Percentiles rank a stretch among this genome's conserved stretches.
These are phyloP conservation scores for Troides aeacus DNA, from an alignment of 2,888 invertebrate genomes.

Conservation along the genomic window DNA sequence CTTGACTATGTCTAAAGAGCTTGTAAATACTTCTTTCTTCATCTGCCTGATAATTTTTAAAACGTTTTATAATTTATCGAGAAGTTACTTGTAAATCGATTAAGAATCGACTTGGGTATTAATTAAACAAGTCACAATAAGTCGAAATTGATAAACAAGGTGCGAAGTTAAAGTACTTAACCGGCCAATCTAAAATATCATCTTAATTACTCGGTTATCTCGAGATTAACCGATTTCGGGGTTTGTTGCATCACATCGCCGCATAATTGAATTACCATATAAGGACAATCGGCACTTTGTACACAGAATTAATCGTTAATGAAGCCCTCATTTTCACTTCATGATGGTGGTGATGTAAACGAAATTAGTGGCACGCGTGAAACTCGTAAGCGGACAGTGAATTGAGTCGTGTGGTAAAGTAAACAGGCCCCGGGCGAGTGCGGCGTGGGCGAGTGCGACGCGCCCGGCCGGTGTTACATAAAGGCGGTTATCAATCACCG, in stretches of 20 bases:
- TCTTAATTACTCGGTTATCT: slow-evolving; percentile 6
- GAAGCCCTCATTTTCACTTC: slow-evolving; percentile 8
- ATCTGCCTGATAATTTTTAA: too few species aligned
- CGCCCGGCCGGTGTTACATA: slow-evolving; percentile 30
- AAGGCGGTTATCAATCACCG: slow-evolving; percentile 40
- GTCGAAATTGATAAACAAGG: slow-evolving; percentile 16
- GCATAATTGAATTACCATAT: slow-evolving; percentile 18
- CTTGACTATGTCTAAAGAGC: not conserved
- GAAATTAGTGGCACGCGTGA: slow-evolving; percentile 13
- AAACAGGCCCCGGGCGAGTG: slow-evolving; percentile 15
- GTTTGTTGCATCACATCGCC: slow-evolving; percentile 11
- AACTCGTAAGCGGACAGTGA: slow-evolving; percentile 17
- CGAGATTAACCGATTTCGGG: slow-evolving; percentile 13
- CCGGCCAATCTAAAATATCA: slow-evolving; percentile 12
- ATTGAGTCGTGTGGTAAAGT: slow-evolving; percentile 8
- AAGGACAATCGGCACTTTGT: slow-evolving; percentile 7
- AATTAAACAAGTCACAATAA: slow-evolving; percentile 5
- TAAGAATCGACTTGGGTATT: not conserved
- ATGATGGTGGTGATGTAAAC: not conserved
- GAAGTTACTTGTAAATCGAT: too few species aligned
- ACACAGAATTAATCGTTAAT: slow-evolving; percentile 1
- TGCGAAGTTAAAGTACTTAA: slow-evolving; percentile 7
- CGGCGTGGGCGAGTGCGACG: slow-evolving; percentile 34
- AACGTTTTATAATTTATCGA: too few species aligned
- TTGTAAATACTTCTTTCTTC: too few species aligned